These are phyloP conservation scores for Virgularia gustaviana DNA, from an alignment of 92 coral and sea anemone genomes.

Conservation along the genomic window DNA sequence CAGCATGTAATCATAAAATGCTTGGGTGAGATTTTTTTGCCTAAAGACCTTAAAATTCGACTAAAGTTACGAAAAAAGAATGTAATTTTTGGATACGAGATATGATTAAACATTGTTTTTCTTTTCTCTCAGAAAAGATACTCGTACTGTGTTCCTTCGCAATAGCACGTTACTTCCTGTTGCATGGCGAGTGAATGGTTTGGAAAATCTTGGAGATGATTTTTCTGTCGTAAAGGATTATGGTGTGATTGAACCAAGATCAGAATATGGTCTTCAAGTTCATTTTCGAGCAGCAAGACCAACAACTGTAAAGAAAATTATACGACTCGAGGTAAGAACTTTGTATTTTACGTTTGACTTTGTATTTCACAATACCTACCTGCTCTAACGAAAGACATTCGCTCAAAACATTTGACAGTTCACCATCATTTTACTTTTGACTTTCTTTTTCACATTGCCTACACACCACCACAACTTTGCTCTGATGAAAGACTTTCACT, in stretches of 20 bases:
- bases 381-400: no score
- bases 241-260: conserved; percentile 86
- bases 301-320: conserved; percentile 79
- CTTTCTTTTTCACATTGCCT: no score
- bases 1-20: no score
- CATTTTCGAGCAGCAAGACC: conserved; percentile 94
- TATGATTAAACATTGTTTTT: neutral
- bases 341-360: neutral
- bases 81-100: no score
- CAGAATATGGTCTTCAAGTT: conserved; percentile 97
- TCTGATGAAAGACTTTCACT: no score
- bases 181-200: conserved; percentile 88
- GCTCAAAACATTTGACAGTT: no score
- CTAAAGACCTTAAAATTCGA: no score
- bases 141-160: conserved; percentile 86
- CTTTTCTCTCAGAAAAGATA: conserved; percentile 69
- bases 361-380: no score
- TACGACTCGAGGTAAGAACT: conserved; percentile 67
- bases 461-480: no score
- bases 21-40: no score
- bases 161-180: conserved; percentile 95
- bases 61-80: no score
- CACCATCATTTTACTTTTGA: no score
- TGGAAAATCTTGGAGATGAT: conserved; percentile 97
- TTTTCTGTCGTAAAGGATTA: conserved; percentile 89